Base-by-base conservation (phyloP, 2,797 vertebrate genomes). In the Brotogeris chrysoptera region DNA sequence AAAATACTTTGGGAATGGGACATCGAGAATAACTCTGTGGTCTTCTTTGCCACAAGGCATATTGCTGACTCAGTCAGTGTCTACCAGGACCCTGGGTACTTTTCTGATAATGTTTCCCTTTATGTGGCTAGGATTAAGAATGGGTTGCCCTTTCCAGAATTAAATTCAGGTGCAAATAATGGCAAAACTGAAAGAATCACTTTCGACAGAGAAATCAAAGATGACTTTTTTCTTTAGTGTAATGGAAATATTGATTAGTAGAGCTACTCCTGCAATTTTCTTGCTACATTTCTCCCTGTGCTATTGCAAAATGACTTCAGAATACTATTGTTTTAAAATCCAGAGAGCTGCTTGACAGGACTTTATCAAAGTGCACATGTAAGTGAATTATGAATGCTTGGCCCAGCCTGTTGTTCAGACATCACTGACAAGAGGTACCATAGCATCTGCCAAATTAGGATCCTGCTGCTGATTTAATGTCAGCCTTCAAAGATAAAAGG, bases 231-330 rank as follows among this genome's bases (percentile, higher is more conserved):
- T 76, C 39, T 84, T 70, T 80, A 80, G 50, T 41, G 28, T 50
- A 80, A 87, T 68, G 32, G 52, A 87, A 87, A 52, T 91, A 82
- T 57, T 44, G 82, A 74, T 93, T 47, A 77, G 24, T 55, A 46
- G 55, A 71, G 61, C 30, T 66, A 50, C 36, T 66, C 11, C n/a
- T 80, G 50, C 50, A 60, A 13, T 84, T 89, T 84, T 49, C 39
- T 65, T 34, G 6, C 32, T 70, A 25, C 2, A 6, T 41, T 72
- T 94, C 32, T 81, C 50, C 36, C 25, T 57, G 25, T 47, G 39
- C 47, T 70, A 16, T 32, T 83, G 16, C 47, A 43, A 63, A 85
- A 69, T 82, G 55, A 18, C 55, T 80, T 70, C 43, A 70, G 64
- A 66, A 21, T 53, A 4, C 39, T 80, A 14, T 63, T 82, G 36